These are phyloP conservation scores for Acrobeloides nanus DNA, from an alignment of 2,888 invertebrate genomes.

Conservation along the genomic window DNA sequence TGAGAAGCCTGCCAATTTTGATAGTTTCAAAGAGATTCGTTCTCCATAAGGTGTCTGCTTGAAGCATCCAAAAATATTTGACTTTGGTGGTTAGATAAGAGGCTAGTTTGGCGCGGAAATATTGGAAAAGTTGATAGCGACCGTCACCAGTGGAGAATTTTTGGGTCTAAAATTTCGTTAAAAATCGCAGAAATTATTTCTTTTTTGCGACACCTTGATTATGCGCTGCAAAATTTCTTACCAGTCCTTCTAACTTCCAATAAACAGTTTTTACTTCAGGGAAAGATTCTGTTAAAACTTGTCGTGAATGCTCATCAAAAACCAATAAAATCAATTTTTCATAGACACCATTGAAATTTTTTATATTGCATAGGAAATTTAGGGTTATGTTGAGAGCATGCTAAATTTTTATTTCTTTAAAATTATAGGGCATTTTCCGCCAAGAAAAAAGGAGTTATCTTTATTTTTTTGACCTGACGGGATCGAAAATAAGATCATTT, in stretches of 20 bases:
- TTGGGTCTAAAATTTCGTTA: constrained; percentile 23
- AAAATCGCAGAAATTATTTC: background rate
- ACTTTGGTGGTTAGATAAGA: constrained; percentile 30
- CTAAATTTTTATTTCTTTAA: constrained; percentile 31
- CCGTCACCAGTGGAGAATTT: constrained; percentile 40
- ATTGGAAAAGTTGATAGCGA: constrained; percentile 46
- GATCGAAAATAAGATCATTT: too few relatives aligned
- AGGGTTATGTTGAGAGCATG: constrained; percentile 46
- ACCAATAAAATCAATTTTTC: constrained; percentile 33
- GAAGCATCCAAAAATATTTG: constrained; percentile 40
- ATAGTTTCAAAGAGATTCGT: constrained; percentile 39
- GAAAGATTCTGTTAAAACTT: constrained; percentile 27
- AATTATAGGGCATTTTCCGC: too few relatives aligned
- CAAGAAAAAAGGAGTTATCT: too few relatives aligned
- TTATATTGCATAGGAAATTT: constrained; percentile 45
- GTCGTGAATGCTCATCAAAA: constrained; percentile 33
- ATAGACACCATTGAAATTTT: constrained; percentile 24
- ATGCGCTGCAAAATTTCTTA: constrained; percentile 10
- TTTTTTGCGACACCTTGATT: background rate
- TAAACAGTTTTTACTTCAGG: constrained; percentile 32
- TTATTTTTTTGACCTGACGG: too few relatives aligned
- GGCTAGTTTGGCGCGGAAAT: constrained; percentile 38
- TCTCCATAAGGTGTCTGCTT: constrained; percentile 49
- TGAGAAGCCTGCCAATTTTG: constrained; percentile 20
- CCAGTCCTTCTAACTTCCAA: constrained; percentile 33